phyloP scores from a whole-genome alignment of 2,888 invertebrate species.

The Galerucella calmariensis region DNA sequence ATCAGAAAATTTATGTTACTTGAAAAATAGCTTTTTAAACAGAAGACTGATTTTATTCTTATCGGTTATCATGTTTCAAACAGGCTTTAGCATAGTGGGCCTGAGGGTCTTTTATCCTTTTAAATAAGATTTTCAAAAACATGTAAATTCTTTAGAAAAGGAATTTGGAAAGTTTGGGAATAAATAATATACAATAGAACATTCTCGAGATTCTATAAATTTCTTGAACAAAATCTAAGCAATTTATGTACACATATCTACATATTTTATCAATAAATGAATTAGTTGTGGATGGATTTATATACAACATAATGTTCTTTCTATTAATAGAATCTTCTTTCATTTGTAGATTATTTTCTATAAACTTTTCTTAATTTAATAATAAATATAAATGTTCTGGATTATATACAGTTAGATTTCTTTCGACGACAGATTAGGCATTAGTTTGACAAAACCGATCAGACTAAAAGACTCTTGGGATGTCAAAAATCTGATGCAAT shows the following conservation, averaged over 20 bases:
- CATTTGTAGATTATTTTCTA: background rate
- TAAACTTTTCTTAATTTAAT: background rate
- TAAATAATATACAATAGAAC: background rate
- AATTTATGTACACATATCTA: background rate
- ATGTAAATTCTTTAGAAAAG: slow-evolving; percentile 14
- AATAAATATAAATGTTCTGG: no score
- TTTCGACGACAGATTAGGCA: no score
- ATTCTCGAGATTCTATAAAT: background rate
- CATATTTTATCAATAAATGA: background rate
- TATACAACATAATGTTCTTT: background rate
- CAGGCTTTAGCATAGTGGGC: slow-evolving; percentile 8
- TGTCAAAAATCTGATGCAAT: no score
- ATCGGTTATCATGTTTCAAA: slow-evolving; percentile 27
- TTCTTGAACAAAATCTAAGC: background rate
- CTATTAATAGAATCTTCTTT: background rate
- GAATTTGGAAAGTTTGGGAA: background rate
- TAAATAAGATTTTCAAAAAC: slow-evolving; percentile 5
- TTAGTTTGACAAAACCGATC: no score
- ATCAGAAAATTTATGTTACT: background rate
- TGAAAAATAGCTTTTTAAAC: slow-evolving; percentile 14
- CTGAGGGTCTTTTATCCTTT: background rate
- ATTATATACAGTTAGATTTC: no score
- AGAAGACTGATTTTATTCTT: slow-evolving; percentile 29
- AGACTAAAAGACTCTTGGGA: no score
- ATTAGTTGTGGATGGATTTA: background rate